phyloP scores from a whole-genome alignment of 2,113 vertebrate genomes.

The Eolophus roseicapilla region DNA sequence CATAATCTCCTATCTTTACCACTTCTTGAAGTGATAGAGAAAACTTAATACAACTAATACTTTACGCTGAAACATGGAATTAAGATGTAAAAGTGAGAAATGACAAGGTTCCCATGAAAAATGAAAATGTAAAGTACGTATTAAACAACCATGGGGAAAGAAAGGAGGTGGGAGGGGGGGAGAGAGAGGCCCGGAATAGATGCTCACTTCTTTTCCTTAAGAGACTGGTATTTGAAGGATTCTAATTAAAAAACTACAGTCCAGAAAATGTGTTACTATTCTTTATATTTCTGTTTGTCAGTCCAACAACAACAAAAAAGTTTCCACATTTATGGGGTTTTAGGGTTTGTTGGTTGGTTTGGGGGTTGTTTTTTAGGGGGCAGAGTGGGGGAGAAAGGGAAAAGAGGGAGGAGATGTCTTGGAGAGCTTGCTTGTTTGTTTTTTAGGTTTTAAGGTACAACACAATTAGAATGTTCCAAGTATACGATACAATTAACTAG shows the following conservation, averaged over 20 bases:
- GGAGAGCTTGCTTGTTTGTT: neutral
- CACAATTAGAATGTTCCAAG: neutral
- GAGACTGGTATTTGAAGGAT: neutral
- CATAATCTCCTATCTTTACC: constrained; percentile 13
- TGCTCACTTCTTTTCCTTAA: neutral
- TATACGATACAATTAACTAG: neutral
- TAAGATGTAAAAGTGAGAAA: constrained; percentile 47
- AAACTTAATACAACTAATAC: constrained; percentile 28
- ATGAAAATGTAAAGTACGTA: constrained; percentile 46
- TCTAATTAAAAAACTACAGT: neutral
- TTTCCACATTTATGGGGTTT: neutral
- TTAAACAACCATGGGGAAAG: constrained; percentile 37
- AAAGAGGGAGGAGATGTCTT: neutral
- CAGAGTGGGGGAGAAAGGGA: accelerated
- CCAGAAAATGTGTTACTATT: neutral
- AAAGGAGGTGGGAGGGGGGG: neutral
- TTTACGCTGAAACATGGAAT: constrained; percentile 39
- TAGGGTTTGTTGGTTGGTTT: neutral
- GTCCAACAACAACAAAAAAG: neutral
- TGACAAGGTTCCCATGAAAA: constrained; percentile 20
- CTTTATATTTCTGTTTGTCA: neutral
- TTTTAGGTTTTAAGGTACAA: neutral
- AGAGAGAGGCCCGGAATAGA: neutral
- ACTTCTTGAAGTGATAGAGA: constrained; percentile 8
- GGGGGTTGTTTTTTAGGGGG: neutral